A percentile compares a stretch with the other conserved stretches of the same genome.
Conservation (phyloP, 2,888 invertebrate species). For the Idaea biselata region DNA sequence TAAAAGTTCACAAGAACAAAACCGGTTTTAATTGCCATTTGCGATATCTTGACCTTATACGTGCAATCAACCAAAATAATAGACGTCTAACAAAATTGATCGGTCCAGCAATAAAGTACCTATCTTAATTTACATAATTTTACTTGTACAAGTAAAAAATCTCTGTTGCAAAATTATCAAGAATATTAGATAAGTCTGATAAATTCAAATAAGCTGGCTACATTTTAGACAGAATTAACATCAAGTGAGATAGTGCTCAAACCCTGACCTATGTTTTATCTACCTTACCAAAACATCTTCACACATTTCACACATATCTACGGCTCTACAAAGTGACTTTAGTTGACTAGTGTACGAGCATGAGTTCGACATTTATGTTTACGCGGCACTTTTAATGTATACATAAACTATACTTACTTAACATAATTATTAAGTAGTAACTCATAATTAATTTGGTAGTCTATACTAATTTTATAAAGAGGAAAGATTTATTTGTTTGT, state of each 20-base stretch:
- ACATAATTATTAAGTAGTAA: too few species aligned
- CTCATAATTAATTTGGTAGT: too few species aligned
- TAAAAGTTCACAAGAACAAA: not conserved
- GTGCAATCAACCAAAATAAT: conserved; percentile 1
- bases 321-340: not conserved
- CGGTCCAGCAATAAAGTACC: not conserved
- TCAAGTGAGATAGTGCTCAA: too few species aligned
- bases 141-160: not conserved
- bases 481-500: too few species aligned
- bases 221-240: not conserved
- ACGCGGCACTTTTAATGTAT: not conserved
- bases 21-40: not conserved
- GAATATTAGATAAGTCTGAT: not conserved
- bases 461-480: too few species aligned
- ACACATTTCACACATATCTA: conserved; percentile 3
- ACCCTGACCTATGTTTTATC: too few species aligned
- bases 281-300: too few species aligned
- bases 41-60: conserved; percentile 1
- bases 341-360: not conserved
- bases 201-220: too few species aligned
- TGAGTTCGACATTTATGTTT: conserved; percentile 14
- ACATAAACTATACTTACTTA: too few species aligned
- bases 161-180: not conserved
- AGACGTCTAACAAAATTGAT: not conserved
- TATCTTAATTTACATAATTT: not conserved